Evolutionary conservation across 1,140 invertebrate species (phyloP).

Genomic region (Tenebrio molitor): DNA sequence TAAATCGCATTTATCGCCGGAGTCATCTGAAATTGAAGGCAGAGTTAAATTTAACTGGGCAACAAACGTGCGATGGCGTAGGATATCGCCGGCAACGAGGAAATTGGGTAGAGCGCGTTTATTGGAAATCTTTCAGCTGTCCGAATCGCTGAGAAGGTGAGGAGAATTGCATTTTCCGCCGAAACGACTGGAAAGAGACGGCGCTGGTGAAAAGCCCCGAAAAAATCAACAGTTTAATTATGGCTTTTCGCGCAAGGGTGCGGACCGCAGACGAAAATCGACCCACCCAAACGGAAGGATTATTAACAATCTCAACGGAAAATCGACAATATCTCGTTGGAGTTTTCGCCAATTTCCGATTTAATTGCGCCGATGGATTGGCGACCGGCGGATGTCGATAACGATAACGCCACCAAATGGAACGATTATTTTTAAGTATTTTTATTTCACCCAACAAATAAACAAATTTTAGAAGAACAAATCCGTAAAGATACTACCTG

Average conservation of each 20-base stretch:
- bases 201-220: background rate
- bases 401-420: background rate
- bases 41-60: slow-evolving; percentile 56
- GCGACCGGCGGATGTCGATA: slow-evolving; percentile 9
- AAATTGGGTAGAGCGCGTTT: slow-evolving; percentile 65
- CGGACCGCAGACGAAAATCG: too few relatives aligned
- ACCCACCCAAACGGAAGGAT: too few relatives aligned
- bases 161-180: slow-evolving; percentile 46
- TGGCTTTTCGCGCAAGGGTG: too few relatives aligned
- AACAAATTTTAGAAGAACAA: too few relatives aligned
- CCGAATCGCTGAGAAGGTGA: slow-evolving; percentile 59
- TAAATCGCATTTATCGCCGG: slow-evolving; percentile 60
- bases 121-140: slow-evolving; percentile 67
- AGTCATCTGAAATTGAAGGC: slow-evolving; percentile 62
- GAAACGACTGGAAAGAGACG: slow-evolving; percentile 38
- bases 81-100: slow-evolving; percentile 62
- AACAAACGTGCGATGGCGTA: slow-evolving; percentile 43
- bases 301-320: too few relatives aligned
- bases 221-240: slow-evolving; percentile 40
- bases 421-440: background rate
- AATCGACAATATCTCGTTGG: slow-evolving; percentile 22
- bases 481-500: too few relatives aligned
- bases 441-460: too few relatives aligned
- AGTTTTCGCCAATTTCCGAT: slow-evolving; percentile 13
- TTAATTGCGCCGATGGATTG: slow-evolving; percentile 24